Base-by-base conservation (phyloP, 2,113 vertebrate genomes). In the Corydoras sp. region DNA sequence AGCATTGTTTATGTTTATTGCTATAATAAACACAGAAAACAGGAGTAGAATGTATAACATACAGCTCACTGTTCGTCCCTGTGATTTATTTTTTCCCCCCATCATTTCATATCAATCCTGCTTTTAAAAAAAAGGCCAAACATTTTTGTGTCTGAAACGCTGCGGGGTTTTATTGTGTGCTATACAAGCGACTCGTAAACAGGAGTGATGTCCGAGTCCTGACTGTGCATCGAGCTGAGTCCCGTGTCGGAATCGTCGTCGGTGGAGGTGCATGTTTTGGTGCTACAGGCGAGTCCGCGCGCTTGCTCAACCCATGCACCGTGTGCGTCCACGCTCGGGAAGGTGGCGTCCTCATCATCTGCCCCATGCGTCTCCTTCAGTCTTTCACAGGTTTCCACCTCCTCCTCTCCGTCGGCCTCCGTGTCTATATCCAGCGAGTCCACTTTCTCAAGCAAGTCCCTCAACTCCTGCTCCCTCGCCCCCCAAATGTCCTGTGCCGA, bases 141-240 rank as follows among this genome's bases (percentile, higher is more conserved):
- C 7, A 43, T 43, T 5, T 43, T 43, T 1, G 35, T 43, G 35
- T 43, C 35, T 43, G 35, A 43, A 43, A 43, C 7, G 35, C 35
- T 43, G 35, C 2, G 35, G 35, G 35, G 7, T 43, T 43, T 43
- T 4, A 43, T 43, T 43, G 35, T 43, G 35, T 43, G 35, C 35
- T 43, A 98, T 3, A 98, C 94, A 0, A 98, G 91, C 0, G 96
- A 98, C 78, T 98, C 95, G 35, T 92, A 96, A 58, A 94, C 92
- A 0, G 92, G 92, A 0, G 87, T 66, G 18, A 92, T 94, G 83
- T 98, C 96, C 0, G 96, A 98, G 86, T 98, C 96, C 83, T 97
- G 96, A 82, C 96, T 98, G 87, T 98, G 94, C 96, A 98, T 98
- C 24, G 95, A 98, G 79, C 95, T 98, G 81, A 98, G 85, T 0